Percentiles rank a stretch among this genome's conserved stretches.
Evolutionary conservation across 2,113 vertebrate species (phyloP).

Genomic region (Sarotherodon lohbergeri): DNA sequence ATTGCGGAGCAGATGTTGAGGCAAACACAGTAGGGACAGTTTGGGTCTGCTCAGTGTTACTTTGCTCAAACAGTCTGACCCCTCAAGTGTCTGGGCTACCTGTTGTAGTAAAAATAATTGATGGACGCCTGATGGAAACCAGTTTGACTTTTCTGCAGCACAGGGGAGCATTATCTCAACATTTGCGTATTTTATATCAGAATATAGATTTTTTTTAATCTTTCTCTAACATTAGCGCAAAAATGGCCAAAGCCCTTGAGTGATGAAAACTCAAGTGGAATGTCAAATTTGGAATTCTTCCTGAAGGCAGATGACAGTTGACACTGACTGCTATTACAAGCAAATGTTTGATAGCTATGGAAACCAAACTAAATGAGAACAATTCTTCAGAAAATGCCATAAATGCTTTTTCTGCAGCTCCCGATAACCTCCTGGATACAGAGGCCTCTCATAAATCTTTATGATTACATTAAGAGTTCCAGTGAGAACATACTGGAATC

Average conservation of each 20-base stretch:
- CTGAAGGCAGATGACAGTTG: background rate
- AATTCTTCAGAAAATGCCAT: background rate
- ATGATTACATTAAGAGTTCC: constrained; percentile 12
- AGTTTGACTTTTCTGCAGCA: constrained; percentile 21
- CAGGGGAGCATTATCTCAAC: constrained; percentile 46
- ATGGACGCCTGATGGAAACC: constrained; percentile 58
- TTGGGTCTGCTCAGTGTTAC: constrained; percentile 58
- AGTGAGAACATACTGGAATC: background rate
- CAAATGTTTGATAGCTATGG: constrained; percentile 30
- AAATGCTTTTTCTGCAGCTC: constrained; percentile 2
- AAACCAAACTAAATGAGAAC: constrained; percentile 27
- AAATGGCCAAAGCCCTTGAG: background rate
- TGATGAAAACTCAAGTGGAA: constrained; percentile 30
- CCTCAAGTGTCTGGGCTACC: constrained; percentile 50
- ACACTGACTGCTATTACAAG: constrained; percentile 3
- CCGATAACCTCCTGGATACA: constrained; percentile 14
- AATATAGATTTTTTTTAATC: background rate
- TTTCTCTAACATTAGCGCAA: constrained; percentile 8
- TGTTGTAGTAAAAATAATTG: constrained; percentile 49
- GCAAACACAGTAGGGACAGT: constrained; percentile 16
- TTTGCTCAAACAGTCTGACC: constrained; percentile 31
- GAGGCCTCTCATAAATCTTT: constrained; percentile 3
- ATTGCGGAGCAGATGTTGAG: constrained; percentile 41
- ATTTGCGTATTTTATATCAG: background rate
- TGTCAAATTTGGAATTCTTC: background rate